These are phyloP conservation scores for Anas platyrhynchos DNA, from an alignment of 2,113 vertebrate species.

Conservation along the genomic window DNA sequence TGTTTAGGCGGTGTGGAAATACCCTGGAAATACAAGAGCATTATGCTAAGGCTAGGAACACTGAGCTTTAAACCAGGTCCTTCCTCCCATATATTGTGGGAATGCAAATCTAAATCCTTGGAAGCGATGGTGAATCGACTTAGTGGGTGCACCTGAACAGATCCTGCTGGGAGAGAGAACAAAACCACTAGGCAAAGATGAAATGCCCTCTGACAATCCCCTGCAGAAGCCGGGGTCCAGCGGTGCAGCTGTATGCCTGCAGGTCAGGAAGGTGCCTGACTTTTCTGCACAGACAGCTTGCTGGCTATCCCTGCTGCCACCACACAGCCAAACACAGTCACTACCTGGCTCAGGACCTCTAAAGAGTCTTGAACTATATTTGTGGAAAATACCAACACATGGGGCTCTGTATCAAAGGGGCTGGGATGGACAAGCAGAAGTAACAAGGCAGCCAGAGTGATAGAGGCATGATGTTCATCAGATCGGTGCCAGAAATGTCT, in stretches of 20 bases:
- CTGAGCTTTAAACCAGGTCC: background rate
- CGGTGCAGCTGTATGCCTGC: background rate
- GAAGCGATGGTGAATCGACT: background rate
- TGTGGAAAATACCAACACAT: background rate
- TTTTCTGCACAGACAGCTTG: background rate
- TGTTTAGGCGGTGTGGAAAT: background rate
- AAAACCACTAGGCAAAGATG: background rate
- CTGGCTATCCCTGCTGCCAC: background rate
- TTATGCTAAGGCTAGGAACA: accelerated
- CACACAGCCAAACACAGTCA: background rate
- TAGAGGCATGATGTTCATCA: background rate
- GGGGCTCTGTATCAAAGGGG: background rate
- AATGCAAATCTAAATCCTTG: background rate
- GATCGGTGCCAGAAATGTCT: background rate
- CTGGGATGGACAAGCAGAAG: background rate
- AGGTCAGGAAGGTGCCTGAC: background rate
- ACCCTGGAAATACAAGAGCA: background rate
- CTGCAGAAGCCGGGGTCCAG: background rate
- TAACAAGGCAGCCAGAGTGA: background rate
- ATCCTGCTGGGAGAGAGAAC: background rate
- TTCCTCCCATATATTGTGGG: background rate
- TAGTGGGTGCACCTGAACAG: background rate
- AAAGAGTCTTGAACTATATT: background rate
- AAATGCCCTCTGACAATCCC: background rate
- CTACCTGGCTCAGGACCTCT: background rate